Base-by-base conservation (phyloP, 2,113 vertebrate genomes). In the Heteronetta atricapilla region DNA sequence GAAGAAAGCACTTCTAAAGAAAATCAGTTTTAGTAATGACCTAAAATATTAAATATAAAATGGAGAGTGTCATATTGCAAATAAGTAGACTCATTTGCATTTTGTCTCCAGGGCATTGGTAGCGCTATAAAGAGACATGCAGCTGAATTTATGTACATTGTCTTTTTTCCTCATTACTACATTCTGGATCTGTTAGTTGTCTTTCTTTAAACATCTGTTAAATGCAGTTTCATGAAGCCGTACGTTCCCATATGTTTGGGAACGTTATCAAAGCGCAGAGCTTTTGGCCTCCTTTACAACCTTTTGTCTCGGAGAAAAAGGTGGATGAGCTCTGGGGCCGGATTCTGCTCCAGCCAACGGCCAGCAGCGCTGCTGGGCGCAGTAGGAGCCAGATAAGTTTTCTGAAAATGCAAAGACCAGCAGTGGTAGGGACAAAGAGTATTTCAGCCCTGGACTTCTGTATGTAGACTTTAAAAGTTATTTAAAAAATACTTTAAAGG, bases 201-300 rank as follows among this genome's bases (percentile, higher is more conserved):
- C 88, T 80, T 97, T 97, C 97, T 97, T 97, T 96, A 97, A 98
- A 98, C 97, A 98, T 98, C 98, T 98, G 98, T 98, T 98, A 97
- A 97, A 97, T 95, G 96, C 92, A 97, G 96, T 97, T 97, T 95
- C 94, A 95, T 94, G 95, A 93, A 95, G 82, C 77, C 12, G 90
- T 97, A 91, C 84, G 96, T 98, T 97, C 97, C 97, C 97, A 97
- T 98, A 98, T 98, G 97, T 95, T 96, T 97, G 97, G 97, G 97
- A 98, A 97, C 69, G 70, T 97, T 98, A 97, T 92, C 96, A 97
- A 97, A 97, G 97, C 81, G 8, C 90, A 82, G 94, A 95, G 94
- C 80, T 90, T 95, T 95, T 96, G 95, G 84, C 96, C 96, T 94
- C 96, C 90, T 82, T 90, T 96, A 95, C 95, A 97, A 97, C 96